Evolutionary conservation across 1,140 invertebrate genomes (phyloP).

Genomic region (Lasaia peninsularis): DNA sequence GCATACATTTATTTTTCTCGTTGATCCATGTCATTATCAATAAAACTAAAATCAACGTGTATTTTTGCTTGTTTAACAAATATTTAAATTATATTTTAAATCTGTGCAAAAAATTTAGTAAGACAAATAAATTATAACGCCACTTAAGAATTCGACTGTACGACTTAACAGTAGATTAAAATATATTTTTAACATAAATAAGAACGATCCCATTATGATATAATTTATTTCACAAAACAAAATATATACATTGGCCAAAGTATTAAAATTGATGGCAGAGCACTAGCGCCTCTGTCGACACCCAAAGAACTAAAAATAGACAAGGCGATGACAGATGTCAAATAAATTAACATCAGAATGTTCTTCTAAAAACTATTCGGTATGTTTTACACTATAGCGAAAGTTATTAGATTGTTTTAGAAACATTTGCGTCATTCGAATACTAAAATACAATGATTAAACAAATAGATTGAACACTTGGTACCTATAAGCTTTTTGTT

Average conservation of each 20-base stretch:
- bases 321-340: slow-evolving; percentile 9
- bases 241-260: slow-evolving; percentile 7
- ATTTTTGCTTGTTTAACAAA: no score
- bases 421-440: slow-evolving; percentile 8
- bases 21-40: no score
- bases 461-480: no score
- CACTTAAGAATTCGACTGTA: neutral
- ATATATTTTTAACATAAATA: slow-evolving; percentile 2
- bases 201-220: slow-evolving; percentile 1
- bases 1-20: no score
- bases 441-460: neutral
- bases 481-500: neutral
- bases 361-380: slow-evolving; percentile 10
- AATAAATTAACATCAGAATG: slow-evolving; percentile 11
- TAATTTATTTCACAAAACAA: slow-evolving; percentile 1
- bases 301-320: slow-evolving; percentile 4
- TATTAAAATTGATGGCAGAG: neutral
- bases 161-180: neutral
- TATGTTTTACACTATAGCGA: neutral
- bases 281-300: slow-evolving; percentile 10
- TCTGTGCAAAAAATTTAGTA: no score
- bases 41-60: no score
- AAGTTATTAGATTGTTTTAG: slow-evolving; percentile 7
- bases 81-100: no score
- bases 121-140: neutral